Percentiles rank a stretch among this genome's conserved stretches.
Evolutionary conservation across 2,888 invertebrate species (phyloP).

Genomic region (Seira musarum): DNA sequence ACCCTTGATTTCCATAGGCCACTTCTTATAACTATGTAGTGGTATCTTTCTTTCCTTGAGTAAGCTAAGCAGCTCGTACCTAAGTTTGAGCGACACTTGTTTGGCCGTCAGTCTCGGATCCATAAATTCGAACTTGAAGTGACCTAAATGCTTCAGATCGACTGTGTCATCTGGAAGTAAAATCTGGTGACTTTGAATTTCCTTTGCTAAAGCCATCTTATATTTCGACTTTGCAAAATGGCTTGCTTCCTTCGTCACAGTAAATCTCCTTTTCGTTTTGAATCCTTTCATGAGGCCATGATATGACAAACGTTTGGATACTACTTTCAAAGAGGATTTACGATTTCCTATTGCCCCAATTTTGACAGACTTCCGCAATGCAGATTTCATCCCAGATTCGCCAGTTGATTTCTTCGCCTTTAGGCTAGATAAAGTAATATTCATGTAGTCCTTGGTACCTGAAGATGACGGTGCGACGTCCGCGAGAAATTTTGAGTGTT

Average conservation of each 20-base stretch:
- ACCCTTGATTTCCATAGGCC: conserved; percentile 46
- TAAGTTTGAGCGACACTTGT: conserved; percentile 14
- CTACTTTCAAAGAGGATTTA: too few species aligned
- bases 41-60: conserved; percentile 23
- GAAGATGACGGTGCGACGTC: too few species aligned
- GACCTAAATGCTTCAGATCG: conserved; percentile 8
- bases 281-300: too few species aligned
- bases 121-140: conserved; percentile 45
- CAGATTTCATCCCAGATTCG: too few species aligned
- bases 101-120: conserved; percentile 22
- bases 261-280: conserved; percentile 6
- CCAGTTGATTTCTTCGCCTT: too few species aligned
- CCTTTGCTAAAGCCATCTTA: conserved; percentile 6
- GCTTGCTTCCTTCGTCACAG: conserved; percentile 2
- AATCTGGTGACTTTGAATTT: conserved; percentile 8
- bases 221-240: conserved; percentile 8
- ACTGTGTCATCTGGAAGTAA: neutral
- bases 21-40: neutral
- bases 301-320: too few species aligned
- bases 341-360: too few species aligned
- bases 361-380: too few species aligned
- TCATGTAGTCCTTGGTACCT: too few species aligned
- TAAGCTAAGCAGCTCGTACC: conserved; percentile 29
- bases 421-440: too few species aligned
- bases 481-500: conserved; percentile 8